Base-by-base conservation (phyloP, 2,797 vertebrate genomes). In the Xiphophorus birchmanni region DNA sequence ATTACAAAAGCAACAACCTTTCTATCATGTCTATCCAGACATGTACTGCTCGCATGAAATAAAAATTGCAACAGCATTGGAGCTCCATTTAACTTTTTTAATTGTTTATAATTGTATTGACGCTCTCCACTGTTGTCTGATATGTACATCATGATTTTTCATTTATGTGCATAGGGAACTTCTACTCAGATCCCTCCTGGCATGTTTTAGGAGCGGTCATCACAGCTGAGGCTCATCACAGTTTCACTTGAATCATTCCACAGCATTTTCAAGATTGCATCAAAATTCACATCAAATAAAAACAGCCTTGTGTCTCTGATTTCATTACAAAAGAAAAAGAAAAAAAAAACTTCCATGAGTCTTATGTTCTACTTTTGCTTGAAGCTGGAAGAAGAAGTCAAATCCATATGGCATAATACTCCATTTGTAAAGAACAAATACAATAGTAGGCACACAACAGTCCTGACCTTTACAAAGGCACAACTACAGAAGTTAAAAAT, bases 391-490 rank as follows among this genome's bases (percentile, higher is more conserved):
- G 84, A 73, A 80, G 74, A 83, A 74, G 15, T 4, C 21, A 10
- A 65, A 63, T 54, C 86, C 45, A 44, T 65, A 35, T 37, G 48
- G 52, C 32, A 72, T 9, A 17, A n/a, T 8, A 3, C 60, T 78
- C 74, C 1, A 37, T 75, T 80, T 79, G 63, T 77, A 58, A 71
- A 56, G 60, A 77, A 42, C 80, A 47, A 84, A 71, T 56, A 26
- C 29, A 60, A 37, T 35, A 3, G 75, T 81, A 79, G 4, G n/a
- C 35, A 29, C 23, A 74, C 44, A 54, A 23, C 23, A 81, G 69
- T 81, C 63, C 1, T 72, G 79, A 82, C 89, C 82, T 18, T 63
- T 88, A 56, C 26, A 52, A 83, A 87, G 76, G 82, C 82, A 86
- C 73, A 81, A 42, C 82, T 78, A 67, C 69, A 88, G 54, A 18